These are phyloP conservation scores for Meloidogyne hapla DNA, from an alignment of 1,140 invertebrate genomes.

Conservation along the genomic window DNA sequence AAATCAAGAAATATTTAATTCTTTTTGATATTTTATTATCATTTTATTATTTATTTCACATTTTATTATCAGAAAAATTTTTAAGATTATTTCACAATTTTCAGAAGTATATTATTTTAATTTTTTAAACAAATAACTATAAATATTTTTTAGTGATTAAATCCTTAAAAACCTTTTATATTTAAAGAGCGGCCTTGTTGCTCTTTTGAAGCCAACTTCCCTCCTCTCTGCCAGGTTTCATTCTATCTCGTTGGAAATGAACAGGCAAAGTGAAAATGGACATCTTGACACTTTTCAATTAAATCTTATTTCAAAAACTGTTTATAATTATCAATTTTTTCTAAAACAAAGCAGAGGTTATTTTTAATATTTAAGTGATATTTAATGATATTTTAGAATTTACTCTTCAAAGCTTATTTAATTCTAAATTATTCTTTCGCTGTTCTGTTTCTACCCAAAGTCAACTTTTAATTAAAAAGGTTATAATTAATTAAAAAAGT, in stretches of 20 bases:
- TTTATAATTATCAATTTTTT: not conserved
- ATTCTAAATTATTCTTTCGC: not conserved
- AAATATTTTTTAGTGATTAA: too few relatives aligned
- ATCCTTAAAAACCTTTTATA: too few relatives aligned
- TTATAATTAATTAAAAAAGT: not conserved
- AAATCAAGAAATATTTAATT: too few relatives aligned
- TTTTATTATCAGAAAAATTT: too few relatives aligned
- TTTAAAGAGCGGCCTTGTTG: conserved; percentile 28
- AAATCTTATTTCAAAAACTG: conserved; percentile 4
- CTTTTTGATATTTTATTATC: too few relatives aligned
- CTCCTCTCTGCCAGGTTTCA: conserved; percentile 32
- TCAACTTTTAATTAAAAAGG: conserved; percentile 4
- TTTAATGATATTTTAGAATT: conserved; percentile 14
- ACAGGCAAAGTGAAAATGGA: not conserved
- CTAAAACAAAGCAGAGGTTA: not conserved
- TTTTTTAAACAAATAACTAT: too few relatives aligned
- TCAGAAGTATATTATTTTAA: too few relatives aligned
- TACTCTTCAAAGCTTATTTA: conserved; percentile 14
- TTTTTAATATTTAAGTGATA: not conserved
- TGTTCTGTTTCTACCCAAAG: conserved; percentile 24
- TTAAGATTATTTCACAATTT: too few relatives aligned
- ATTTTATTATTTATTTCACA: too few relatives aligned
- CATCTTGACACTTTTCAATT: not conserved
- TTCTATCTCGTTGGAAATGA: conserved; percentile 14
- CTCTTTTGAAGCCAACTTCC: conserved; percentile 24